Base-by-base conservation (phyloP, 2,113 vertebrate genomes). In the Romanogobio albipinnatus region DNA sequence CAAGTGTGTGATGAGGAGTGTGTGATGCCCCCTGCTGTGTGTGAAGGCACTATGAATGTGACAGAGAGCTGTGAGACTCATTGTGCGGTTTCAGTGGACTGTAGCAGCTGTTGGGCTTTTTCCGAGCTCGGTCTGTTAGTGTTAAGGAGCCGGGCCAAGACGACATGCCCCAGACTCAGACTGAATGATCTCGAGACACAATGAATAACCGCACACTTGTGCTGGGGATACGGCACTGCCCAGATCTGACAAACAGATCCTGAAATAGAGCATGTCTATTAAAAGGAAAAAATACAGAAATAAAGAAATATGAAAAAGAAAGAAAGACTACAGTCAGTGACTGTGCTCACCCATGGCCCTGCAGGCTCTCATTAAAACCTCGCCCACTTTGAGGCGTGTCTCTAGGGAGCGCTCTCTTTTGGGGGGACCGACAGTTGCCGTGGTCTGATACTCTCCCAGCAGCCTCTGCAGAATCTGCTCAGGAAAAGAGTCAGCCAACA, bases 371-470 rank as follows among this genome's bases (percentile, higher is more conserved):
- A 99, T 97, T 89, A 99, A 93, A 51, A 96, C 96, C 87, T 99
- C 98, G 1, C 97, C 98, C 45, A 97, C 88, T 93, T 99, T 99
- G 90, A 99, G 96, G 64, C 96, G 95, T 78, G 93, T 97, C 91
- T 97, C 92, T 9, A 95, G 11, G 0, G 92, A 70, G 4, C 4
- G 1, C 0, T 91, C 87, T 70, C 77, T 0, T 29, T 88, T 64
- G 59, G 92, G 79, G 4, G 88, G 84, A 3, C 90, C 71, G 66
- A 79, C 88, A 3, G 66, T 86, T 0, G 68, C 88, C 0, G 89
- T 82, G 0, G 64, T 51, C 4, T 90, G 90, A 17, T 97, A 99
- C 75, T 89, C 95, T 53, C 90, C 89, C 77, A 99, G 92, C 51
- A 99, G 94, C 24, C 91, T 79, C 0, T 94, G 93, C 86, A 99